A percentile compares a stretch with the other conserved stretches of the same genome.
Conservation (phyloP, 2,888 invertebrate genomes). For the Cyclophora punctaria region DNA sequence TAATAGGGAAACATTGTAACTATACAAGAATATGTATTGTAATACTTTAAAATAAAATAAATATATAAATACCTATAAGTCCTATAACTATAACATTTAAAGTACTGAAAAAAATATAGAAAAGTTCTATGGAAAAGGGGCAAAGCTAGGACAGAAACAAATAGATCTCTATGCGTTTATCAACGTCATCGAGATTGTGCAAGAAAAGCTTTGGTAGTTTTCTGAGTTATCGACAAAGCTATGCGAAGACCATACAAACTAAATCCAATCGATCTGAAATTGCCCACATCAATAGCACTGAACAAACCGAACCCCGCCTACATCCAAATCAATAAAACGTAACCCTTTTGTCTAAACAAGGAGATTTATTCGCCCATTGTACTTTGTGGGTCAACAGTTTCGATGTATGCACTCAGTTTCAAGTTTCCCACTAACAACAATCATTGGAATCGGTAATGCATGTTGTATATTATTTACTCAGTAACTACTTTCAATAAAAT, state of each 20-base stretch:
- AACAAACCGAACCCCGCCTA: slow-evolving; percentile 23
- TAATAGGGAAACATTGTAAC: slow-evolving; percentile 26
- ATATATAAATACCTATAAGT: too few species aligned
- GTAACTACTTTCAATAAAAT: too few species aligned
- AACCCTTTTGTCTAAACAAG: slow-evolving; percentile 51
- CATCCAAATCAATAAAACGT: slow-evolving; percentile 34
- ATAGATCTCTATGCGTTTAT: too few species aligned
- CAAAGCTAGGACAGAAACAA: too few species aligned
- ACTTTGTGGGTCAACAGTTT: slow-evolving; percentile 57
- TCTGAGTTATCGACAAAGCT: too few species aligned
- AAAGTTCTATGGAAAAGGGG: too few species aligned
- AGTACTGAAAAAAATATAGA: too few species aligned
- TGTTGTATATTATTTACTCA: slow-evolving; percentile 14
- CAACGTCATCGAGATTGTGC: too few species aligned
- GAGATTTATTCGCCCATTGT: slow-evolving; percentile 64
- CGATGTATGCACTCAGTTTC: slow-evolving; percentile 37
- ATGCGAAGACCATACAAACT: slow-evolving; percentile 1
- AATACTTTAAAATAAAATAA: too few species aligned
- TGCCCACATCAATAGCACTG: slow-evolving; percentile 23
- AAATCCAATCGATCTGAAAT: slow-evolving; percentile 1
- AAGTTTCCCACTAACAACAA: slow-evolving; percentile 39
- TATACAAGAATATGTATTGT: too few species aligned
- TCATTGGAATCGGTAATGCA: slow-evolving; percentile 38
- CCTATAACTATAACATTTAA: too few species aligned
- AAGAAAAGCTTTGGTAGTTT: too few species aligned